Evolutionary conservation across 1,140 invertebrate species (phyloP).

Genomic region (Cyclina sinensis): DNA sequence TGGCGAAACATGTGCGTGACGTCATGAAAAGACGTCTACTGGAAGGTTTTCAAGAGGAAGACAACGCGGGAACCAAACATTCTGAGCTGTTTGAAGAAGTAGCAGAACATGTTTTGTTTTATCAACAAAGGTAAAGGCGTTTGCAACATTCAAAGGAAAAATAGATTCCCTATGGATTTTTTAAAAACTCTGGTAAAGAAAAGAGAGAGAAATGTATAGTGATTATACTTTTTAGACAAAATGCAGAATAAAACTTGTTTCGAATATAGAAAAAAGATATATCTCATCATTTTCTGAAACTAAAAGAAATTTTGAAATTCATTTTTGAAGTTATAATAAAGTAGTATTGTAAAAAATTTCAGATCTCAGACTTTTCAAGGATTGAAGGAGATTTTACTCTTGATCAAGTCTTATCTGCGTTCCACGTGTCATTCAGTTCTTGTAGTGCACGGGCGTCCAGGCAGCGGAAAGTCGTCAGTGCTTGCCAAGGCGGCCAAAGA

Average conservation of each 20-base stretch:
- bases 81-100: slow-evolving; percentile 90
- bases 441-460: slow-evolving; percentile 92
- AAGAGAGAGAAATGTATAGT: too few relatives aligned
- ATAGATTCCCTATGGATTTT: too few relatives aligned
- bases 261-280: too few relatives aligned
- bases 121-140: slow-evolving; percentile 84
- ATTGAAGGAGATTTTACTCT: slow-evolving; percentile 80
- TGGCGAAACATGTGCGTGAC: slow-evolving; percentile 84
- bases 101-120: slow-evolving; percentile 83
- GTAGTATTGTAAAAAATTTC: background rate
- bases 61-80: slow-evolving; percentile 87
- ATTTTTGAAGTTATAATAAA: too few relatives aligned
- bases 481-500: slow-evolving; percentile 91
- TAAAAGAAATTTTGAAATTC: too few relatives aligned
- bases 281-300: too few relatives aligned
- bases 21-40: slow-evolving; percentile 80
- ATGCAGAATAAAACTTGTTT: too few relatives aligned
- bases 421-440: slow-evolving; percentile 89
- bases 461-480: slow-evolving; percentile 93
- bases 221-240: too few relatives aligned
- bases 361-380: slow-evolving; percentile 84
- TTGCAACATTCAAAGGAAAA: too few relatives aligned
- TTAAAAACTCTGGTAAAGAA: too few relatives aligned
- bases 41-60: slow-evolving; percentile 89
- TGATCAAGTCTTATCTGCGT: slow-evolving; percentile 89